Evolutionary conservation across 2,888 invertebrate genomes (phyloP), one percentile per base, ranked within the genome.

Genomic region (Dromius quadrimaculatus): DNA sequence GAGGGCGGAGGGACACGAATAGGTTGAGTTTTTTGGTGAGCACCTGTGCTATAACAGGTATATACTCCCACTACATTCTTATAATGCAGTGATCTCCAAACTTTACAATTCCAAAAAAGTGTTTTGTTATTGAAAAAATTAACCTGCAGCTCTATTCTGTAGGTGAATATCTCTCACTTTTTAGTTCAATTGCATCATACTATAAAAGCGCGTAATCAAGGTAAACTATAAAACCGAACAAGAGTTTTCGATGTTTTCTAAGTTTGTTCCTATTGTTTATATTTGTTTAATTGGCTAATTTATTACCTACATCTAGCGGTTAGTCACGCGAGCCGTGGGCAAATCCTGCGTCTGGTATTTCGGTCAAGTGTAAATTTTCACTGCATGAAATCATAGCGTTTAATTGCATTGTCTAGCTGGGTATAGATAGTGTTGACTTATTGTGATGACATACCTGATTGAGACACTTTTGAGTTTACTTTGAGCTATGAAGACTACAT

Each of bases 21-120:
- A 2, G n/a, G 68, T 59, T 28, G 11, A 23, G 23, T 22, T 22
- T 41, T 20, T 6, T n/a, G 8, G 11, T 61, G 62, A 13, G 17
- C 50, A 50, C 34, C 47, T 70, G 47, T 47, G 47, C 50, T 70
- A 70, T 70, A 74, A 75, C 75, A 75, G 75, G 75, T 75, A 74
- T 75, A 74, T 72, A 74, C 75, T 73, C 75, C 75, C 73, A 75
- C 75, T 72, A 72, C 73, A 75, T 75, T 75, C 75, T 74, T 74
- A 72, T 61, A 66, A 38, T 71, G 65, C 50, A 17, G 66, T 11
- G 50, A 9, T 11, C 11, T n/a, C 23, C n/a, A 43, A 43, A 43
- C 17, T 19, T 15, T 43, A n/a, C n/a, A n/a, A n/a, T n/a, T n/a
- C n/a, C n/a, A n/a, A n/a, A n/a, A n/a, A n/a, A n/a, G n/a, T n/a